A percentile compares a stretch with the other conserved stretches of the same genome.
Conservation (phyloP, 2,888 invertebrate genomes). For the Drosophila mettleri region DNA sequence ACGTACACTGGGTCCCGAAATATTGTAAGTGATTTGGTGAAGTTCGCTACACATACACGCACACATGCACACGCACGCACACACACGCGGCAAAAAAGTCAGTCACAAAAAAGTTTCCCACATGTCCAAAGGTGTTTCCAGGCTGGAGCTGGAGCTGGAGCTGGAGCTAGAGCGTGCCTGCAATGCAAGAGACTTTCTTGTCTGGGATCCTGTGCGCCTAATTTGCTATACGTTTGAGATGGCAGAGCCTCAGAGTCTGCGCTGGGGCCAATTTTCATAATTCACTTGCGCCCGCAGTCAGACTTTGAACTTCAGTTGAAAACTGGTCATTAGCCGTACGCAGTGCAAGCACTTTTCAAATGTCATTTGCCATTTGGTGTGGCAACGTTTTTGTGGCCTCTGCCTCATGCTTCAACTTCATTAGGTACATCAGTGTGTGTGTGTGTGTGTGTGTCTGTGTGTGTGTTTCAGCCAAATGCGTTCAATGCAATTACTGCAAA, state of each 20-base stretch:
- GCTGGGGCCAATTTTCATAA: constrained; percentile 69
- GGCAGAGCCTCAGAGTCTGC: background rate
- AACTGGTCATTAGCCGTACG: constrained; percentile 74
- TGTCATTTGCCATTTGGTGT: constrained; percentile 73
- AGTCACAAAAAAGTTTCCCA: constrained; percentile 51
- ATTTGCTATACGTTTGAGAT: constrained; percentile 60
- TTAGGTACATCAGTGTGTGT: constrained; percentile 54
- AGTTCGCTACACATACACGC: constrained; percentile 44
- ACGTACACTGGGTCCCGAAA: constrained; percentile 76
- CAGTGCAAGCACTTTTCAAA: constrained; percentile 77
- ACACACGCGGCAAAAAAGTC: constrained; percentile 11
- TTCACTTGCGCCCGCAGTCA: constrained; percentile 72
- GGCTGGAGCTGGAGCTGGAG: constrained; percentile 19
- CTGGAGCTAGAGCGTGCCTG: constrained; percentile 57
- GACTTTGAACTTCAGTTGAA: constrained; percentile 75
- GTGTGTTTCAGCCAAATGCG: constrained; percentile 29
- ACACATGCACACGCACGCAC: background rate
- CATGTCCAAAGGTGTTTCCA: constrained; percentile 49
- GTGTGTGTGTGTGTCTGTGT: constrained; percentile 7
- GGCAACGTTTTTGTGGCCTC: constrained; percentile 68
- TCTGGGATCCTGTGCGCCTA: constrained; percentile 66
- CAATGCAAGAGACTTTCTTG: constrained; percentile 58
- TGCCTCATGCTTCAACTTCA: constrained; percentile 66
- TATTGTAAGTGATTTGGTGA: constrained; percentile 81
- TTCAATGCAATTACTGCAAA: constrained; percentile 78